Percentiles rank a stretch among this genome's conserved stretches.
Conservation (phyloP, 2,888 invertebrate species). For the Urechis unicinctus region DNA sequence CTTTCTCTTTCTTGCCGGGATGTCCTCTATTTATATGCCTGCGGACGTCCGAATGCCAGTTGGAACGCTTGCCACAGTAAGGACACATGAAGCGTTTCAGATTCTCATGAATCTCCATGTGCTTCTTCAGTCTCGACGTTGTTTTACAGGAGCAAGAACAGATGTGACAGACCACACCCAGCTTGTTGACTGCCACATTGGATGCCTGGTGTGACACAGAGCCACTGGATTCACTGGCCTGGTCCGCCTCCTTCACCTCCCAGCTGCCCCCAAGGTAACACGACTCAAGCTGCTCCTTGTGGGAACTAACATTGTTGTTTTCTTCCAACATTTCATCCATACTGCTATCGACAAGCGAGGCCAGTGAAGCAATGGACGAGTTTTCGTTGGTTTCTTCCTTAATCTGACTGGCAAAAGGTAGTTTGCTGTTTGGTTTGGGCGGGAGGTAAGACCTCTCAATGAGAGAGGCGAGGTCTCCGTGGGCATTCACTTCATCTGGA, state of each 20-base stretch:
- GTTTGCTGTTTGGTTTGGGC: too few relatives aligned
- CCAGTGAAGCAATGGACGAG: background rate
- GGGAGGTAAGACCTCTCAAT: slow-evolving; percentile 8
- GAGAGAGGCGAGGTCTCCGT: slow-evolving; percentile 4
- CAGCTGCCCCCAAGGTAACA: background rate
- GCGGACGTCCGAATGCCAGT: slow-evolving; percentile 47
- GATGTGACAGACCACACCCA: slow-evolving; percentile 17
- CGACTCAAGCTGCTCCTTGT: background rate
- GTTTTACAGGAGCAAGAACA: slow-evolving; percentile 20
- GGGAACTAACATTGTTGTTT: background rate
- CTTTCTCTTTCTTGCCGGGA: slow-evolving; percentile 25
- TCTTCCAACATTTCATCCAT: background rate
- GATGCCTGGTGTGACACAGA: background rate
- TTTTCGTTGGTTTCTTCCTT: background rate
- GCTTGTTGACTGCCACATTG: background rate
- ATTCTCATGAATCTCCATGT: slow-evolving; percentile 43
- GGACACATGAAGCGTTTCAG: slow-evolving; percentile 44
- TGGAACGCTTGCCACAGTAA: slow-evolving; percentile 42
- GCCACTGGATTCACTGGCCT: background rate
- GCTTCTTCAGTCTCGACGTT: slow-evolving; percentile 39
- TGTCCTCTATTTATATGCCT: slow-evolving; percentile 43
- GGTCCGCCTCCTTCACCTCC: background rate
- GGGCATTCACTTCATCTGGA: slow-evolving; percentile 25
- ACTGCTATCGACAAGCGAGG: background rate
- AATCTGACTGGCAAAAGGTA: background rate